Percentiles rank a stretch among this genome's conserved stretches.
Conservation (phyloP, 1,140 invertebrate species). For the Zophobas atratus region DNA sequence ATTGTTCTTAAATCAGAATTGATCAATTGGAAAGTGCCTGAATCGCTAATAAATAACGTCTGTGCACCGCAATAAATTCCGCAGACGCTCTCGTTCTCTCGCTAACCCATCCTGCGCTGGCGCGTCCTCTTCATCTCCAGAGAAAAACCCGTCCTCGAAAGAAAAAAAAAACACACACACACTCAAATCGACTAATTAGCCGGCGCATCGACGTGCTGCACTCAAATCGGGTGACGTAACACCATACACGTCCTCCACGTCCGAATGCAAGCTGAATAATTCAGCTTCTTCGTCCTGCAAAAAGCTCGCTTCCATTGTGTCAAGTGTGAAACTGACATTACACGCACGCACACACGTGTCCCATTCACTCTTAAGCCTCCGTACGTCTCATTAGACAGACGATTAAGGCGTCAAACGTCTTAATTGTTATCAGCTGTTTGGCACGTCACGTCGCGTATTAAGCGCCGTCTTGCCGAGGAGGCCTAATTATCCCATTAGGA, state of each 20-base stretch:
- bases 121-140: conserved; percentile 8
- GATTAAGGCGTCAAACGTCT: conserved; percentile 51
- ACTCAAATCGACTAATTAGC: conserved; percentile 37
- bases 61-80: conserved; percentile 36
- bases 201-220: conserved; percentile 18
- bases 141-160: conserved; percentile 16
- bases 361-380: conserved; percentile 45
- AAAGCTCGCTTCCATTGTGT: conserved; percentile 23
- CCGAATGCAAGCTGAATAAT: conserved; percentile 50
- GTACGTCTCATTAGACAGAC: conserved; percentile 50
- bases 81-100: conserved; percentile 18
- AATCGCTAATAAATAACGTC: conserved; percentile 31
- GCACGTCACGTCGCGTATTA: conserved; percentile 49
- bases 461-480: conserved; percentile 40
- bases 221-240: conserved; percentile 30
- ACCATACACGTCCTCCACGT: conserved; percentile 30
- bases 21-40: conserved; percentile 16
- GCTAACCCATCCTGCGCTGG: conserved; percentile 5
- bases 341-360: conserved; percentile 37
- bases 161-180: conserved; percentile 33
- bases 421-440: conserved; percentile 52
- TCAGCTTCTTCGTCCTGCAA: conserved; percentile 31
- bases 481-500: conserved; percentile 50
- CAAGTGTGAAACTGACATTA: conserved; percentile 46
- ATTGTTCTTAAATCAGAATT: conserved; percentile 35